A percentile compares a stretch with the other conserved stretches of the same genome.
Evolutionary conservation across 2,113 vertebrate species (phyloP).

Genomic region (Phyllostomus hastatus): DNA sequence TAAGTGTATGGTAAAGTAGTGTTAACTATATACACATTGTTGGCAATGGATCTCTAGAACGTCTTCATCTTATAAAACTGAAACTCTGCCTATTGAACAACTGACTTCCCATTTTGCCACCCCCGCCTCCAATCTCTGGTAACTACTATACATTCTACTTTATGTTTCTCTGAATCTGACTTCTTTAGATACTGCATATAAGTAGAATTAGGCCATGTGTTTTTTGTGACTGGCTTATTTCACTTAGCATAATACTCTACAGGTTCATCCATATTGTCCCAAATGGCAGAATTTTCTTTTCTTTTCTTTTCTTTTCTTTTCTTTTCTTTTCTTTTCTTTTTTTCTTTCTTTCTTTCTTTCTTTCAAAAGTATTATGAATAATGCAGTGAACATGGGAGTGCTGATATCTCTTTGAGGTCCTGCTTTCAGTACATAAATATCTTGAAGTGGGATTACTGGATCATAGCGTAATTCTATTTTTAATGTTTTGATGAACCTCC

Average conservation of each 20-base stretch:
- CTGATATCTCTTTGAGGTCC: neutral
- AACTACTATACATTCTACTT: conserved; percentile 40
- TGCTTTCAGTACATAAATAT: too few relatives aligned
- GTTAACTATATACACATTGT: neutral
- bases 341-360: too few relatives aligned
- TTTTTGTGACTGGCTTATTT: neutral
- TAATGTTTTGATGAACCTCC: neutral
- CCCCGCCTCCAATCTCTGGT: neutral
- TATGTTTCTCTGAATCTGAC: conserved; percentile 40
- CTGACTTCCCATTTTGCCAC: neutral
- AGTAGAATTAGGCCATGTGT: neutral
- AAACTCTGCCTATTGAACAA: neutral
- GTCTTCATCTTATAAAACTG: neutral
- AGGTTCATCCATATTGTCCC: neutral
- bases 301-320: neutral
- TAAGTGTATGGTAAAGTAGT: neutral
- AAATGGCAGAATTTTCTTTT: neutral
- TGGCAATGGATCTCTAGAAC: neutral
- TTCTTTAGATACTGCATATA: neutral
- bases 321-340: too few relatives aligned
- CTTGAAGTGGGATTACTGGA: too few relatives aligned
- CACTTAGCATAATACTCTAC: neutral
- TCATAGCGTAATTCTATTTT: neutral
- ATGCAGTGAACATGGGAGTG: neutral
- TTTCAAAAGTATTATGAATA: neutral